phyloP scores from a whole-genome alignment of 2,888 invertebrate species.

The Leucophenga montana region DNA sequence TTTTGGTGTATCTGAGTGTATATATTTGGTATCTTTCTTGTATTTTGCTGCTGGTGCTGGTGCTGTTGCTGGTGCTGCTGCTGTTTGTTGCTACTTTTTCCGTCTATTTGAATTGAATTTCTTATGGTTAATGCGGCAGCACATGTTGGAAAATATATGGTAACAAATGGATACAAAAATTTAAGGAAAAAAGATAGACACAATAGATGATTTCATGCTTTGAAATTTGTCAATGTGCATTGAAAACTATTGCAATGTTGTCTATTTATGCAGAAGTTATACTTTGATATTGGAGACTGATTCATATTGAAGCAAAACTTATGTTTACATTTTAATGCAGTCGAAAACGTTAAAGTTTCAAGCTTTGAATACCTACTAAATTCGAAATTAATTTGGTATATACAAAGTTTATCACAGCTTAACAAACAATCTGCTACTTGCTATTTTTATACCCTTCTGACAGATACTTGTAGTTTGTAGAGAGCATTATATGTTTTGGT shows the following conservation, averaged over 20 bases:
- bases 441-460: too few species aligned
- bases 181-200: conserved; percentile 33
- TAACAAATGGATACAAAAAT: conserved; percentile 16
- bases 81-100: conserved; percentile 45
- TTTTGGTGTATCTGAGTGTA: not conserved
- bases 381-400: too few species aligned
- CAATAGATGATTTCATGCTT: conserved; percentile 40
- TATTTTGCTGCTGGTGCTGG: not conserved
- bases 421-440: too few species aligned
- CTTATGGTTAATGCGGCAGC: conserved; percentile 22
- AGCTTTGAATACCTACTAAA: too few species aligned
- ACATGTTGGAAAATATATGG: conserved; percentile 22
- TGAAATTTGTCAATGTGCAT: conserved; percentile 43
- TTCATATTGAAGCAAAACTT: too few species aligned
- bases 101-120: conserved; percentile 56
- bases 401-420: too few species aligned
- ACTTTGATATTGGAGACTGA: too few species aligned
- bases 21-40: conserved; percentile 26
- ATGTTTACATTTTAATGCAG: too few species aligned
- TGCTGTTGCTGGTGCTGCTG: conserved; percentile 10
- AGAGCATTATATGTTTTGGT: too few species aligned
- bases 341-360: too few species aligned
- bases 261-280: too few species aligned
- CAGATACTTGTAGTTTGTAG: too few species aligned
- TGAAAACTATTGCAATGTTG: conserved; percentile 40